These are phyloP conservation scores for Nymphalis c-album DNA, from an alignment of 2,888 invertebrate species.

Conservation along the genomic window DNA sequence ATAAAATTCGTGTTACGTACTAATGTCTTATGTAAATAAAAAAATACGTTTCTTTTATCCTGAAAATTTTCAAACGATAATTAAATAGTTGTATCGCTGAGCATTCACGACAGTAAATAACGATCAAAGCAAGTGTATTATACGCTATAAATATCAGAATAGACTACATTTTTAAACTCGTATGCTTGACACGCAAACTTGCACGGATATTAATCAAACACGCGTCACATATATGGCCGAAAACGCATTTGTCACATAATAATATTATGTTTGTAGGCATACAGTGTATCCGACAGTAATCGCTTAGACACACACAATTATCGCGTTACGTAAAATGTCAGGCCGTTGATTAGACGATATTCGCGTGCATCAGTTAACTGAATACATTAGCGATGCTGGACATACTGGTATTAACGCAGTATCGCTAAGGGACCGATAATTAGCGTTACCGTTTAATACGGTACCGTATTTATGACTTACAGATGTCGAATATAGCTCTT, in stretches of 20 bases:
- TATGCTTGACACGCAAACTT: neutral
- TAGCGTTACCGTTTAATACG: constrained; percentile 28
- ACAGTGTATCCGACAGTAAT: constrained; percentile 36
- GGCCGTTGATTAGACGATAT: constrained; percentile 58
- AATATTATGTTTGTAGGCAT: constrained; percentile 25
- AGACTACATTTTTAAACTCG: neutral
- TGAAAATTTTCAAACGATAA: too few relatives aligned
- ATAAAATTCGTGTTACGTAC: too few relatives aligned
- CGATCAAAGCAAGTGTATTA: neutral
- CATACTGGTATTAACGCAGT: constrained; percentile 36
- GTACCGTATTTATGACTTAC: neutral
- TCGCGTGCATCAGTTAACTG: constrained; percentile 48
- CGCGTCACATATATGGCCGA: constrained; percentile 16
- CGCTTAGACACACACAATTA: constrained; percentile 45
- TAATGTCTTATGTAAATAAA: too few relatives aligned
- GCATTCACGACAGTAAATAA: neutral
- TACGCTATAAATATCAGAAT: neutral
- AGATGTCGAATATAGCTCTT: too few relatives aligned
- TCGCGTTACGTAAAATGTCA: constrained; percentile 46
- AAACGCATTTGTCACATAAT: constrained; percentile 26
- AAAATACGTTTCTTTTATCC: too few relatives aligned
- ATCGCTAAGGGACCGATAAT: constrained; percentile 36
- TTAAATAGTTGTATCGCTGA: too few relatives aligned
- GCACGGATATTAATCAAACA: constrained; percentile 20
- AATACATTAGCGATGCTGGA: constrained; percentile 55